Evolutionary conservation across 2,888 invertebrate genomes (phyloP).

Genomic region (Drosophila meridiana): DNA sequence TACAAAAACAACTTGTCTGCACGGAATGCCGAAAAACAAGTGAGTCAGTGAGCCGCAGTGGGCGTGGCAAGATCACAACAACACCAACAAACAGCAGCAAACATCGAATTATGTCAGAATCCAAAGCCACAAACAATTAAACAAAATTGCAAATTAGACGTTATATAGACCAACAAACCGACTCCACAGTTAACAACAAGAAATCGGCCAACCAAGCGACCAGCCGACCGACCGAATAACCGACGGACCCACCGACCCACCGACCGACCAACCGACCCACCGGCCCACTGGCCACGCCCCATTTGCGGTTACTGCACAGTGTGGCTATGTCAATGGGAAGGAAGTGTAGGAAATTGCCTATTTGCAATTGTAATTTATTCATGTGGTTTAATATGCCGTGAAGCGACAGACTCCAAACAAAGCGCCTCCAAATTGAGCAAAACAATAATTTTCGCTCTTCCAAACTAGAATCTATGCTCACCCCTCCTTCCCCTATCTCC

Average conservation of each 20-base stretch:
- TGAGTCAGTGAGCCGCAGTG: conserved; percentile 29
- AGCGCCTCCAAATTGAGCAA: conserved; percentile 51
- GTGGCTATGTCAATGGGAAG: conserved; percentile 64
- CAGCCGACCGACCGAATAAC: background rate
- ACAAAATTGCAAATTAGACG: conserved; percentile 81
- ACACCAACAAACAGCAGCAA: conserved; percentile 33
- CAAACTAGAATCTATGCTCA: background rate
- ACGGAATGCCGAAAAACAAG: conserved; percentile 21
- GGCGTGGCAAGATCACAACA: conserved; percentile 29
- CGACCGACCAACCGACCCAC: conserved; percentile 1
- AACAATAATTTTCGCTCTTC: conserved; percentile 67
- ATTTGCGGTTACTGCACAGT: conserved; percentile 60
- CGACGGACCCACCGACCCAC: conserved; percentile 6
- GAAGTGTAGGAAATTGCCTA: conserved; percentile 81
- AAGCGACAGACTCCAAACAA: conserved; percentile 64
- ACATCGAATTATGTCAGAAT: conserved; percentile 74
- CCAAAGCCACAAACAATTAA: conserved; percentile 80
- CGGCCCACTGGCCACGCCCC: conserved; percentile 56
- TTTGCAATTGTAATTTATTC: conserved; percentile 82
- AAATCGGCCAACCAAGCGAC: conserved; percentile 36
- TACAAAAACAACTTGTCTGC: conserved; percentile 32
- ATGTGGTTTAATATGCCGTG: conserved; percentile 79
- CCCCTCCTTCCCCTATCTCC: background rate
- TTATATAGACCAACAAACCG: conserved; percentile 63
- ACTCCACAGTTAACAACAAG: conserved; percentile 31